Conservation (phyloP, 2,888 invertebrate genomes). For the Aproaerema taeniolella region DNA sequence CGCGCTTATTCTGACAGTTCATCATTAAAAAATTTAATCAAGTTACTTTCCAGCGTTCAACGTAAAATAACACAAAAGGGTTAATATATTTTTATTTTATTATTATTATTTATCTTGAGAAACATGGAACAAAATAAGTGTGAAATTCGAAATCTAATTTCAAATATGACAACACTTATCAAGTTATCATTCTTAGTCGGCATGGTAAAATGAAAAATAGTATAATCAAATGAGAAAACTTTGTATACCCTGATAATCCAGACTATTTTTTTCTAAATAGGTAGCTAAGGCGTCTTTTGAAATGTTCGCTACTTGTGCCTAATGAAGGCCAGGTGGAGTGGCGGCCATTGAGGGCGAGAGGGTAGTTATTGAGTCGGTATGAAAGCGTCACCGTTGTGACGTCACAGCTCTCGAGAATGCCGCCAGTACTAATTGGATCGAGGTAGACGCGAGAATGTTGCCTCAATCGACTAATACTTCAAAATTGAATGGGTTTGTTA, state of each 20-base stretch:
- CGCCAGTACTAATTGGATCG: slow-evolving; percentile 75
- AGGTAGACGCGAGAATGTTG: slow-evolving; percentile 70
- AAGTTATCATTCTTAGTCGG: too few relatives aligned
- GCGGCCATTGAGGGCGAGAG: slow-evolving; percentile 70
- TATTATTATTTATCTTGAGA: too few relatives aligned
- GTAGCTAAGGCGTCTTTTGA: slow-evolving; percentile 54
- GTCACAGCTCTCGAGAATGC: slow-evolving; percentile 69
- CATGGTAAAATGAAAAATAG: too few relatives aligned
- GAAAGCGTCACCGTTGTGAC: slow-evolving; percentile 72
- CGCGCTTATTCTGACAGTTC: slow-evolving; percentile 46
- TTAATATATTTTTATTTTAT: too few relatives aligned
- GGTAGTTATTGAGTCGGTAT: slow-evolving; percentile 73
- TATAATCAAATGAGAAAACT: too few relatives aligned
- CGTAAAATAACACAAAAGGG: too few relatives aligned
- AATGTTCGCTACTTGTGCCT: slow-evolving; percentile 55
- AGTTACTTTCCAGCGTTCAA: too few relatives aligned
- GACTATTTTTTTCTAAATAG: slow-evolving; percentile 55
- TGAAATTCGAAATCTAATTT: too few relatives aligned
- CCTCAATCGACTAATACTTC: slow-evolving; percentile 74
- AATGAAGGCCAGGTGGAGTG: slow-evolving; percentile 74
- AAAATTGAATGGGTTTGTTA: slow-evolving; percentile 73
- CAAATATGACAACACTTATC: too few relatives aligned
- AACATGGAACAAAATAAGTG: too few relatives aligned
- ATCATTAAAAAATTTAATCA: slow-evolving; percentile 62
- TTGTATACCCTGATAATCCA: too few relatives aligned